phyloP scores from a whole-genome alignment of 2,113 vertebrate genomes.

The Mobula hypostoma region DNA sequence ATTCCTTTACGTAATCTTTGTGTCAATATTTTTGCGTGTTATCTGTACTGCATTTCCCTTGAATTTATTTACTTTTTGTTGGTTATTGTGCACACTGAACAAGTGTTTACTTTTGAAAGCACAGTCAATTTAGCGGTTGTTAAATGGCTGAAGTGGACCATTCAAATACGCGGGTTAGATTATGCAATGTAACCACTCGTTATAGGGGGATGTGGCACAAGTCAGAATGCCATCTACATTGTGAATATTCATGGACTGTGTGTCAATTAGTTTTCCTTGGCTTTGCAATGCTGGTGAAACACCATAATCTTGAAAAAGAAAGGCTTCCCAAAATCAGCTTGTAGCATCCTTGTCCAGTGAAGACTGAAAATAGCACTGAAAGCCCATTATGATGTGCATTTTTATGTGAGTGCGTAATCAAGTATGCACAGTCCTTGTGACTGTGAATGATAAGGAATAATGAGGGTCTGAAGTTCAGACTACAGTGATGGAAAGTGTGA shows the following conservation, averaged over 20 bases:
- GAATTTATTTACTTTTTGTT: background rate
- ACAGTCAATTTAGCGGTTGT: background rate
- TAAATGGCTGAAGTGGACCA: background rate
- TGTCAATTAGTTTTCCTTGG: background rate
- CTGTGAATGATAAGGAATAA: background rate
- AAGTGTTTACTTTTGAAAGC: background rate
- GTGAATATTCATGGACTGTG: no score
- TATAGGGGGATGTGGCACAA: background rate
- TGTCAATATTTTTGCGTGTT: background rate
- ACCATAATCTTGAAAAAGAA: background rate
- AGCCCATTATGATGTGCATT: background rate
- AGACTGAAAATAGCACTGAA: background rate
- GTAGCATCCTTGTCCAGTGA: background rate
- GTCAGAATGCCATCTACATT: no score
- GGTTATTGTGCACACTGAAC: background rate
- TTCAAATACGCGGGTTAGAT: background rate
- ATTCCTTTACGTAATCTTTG: background rate
- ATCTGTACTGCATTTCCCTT: background rate
- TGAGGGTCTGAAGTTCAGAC: background rate
- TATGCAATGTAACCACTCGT: background rate
- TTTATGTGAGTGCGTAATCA: background rate
- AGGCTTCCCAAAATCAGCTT: background rate
- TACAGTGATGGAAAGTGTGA: no score
- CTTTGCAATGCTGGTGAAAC: background rate
- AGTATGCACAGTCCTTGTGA: no score